These are phyloP conservation scores for Anolis sagrei DNA, from an alignment of 2,113 vertebrate genomes.

Conservation along the genomic window DNA sequence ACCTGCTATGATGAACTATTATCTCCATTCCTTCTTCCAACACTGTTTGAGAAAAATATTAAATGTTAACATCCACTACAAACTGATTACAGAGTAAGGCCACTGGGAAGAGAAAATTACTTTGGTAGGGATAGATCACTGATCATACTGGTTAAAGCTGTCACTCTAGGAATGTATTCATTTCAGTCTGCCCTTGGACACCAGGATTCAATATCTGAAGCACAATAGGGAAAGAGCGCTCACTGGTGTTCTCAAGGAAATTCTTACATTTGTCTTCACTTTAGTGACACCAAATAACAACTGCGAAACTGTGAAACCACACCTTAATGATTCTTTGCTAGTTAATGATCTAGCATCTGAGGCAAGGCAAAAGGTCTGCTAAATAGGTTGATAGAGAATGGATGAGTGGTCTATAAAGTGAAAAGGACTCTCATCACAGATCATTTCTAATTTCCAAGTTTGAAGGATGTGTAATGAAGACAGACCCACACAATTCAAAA, in stretches of 20 bases:
- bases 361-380: neutral
- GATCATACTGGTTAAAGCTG: neutral
- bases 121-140: neutral
- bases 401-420: neutral
- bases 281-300: neutral
- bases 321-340: neutral
- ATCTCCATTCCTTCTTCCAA: slow-evolving; percentile 1
- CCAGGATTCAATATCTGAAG: neutral
- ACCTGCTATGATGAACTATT: too few relatives aligned
- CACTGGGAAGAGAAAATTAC: neutral
- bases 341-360: neutral
- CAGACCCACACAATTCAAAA: too few relatives aligned
- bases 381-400: neutral
- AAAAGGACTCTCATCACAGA: neutral
- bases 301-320: neutral
- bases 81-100: neutral
- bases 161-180: neutral
- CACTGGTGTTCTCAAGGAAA: neutral
- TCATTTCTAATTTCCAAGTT: neutral
- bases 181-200: neutral
- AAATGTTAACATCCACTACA: neutral
- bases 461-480: neutral
- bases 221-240: neutral
- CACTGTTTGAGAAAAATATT: neutral
- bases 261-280: neutral